A percentile compares a stretch with the other conserved stretches of the same genome.
phyloP scores from a whole-genome alignment of 2,888 invertebrate species.

The Germaria angustata region DNA sequence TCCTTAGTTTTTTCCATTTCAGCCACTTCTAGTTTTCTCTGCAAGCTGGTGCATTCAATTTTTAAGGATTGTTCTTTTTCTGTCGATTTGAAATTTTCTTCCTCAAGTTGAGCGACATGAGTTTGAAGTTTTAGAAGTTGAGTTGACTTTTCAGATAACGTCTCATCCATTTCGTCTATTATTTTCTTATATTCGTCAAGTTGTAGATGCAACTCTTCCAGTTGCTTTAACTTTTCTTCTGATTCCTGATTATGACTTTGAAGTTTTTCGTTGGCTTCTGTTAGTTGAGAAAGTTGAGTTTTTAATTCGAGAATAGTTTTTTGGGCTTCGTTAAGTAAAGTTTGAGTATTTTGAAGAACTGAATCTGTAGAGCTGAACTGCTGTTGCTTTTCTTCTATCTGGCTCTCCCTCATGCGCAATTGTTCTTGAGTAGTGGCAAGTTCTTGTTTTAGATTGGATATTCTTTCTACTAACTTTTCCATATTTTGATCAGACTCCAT shows the following conservation, averaged over 20 bases:
- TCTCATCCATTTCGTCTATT: conserved; percentile 75
- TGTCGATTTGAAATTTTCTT: conserved; percentile 59
- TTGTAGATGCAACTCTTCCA: conserved; percentile 69
- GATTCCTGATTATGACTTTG: conserved; percentile 61
- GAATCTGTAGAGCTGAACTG: conserved; percentile 23
- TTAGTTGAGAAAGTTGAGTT: conserved; percentile 70
- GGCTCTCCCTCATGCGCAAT: conserved; percentile 62
- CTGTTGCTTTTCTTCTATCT: conserved; percentile 50
- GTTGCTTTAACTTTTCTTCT: conserved; percentile 59
- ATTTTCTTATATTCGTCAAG: conserved; percentile 73
- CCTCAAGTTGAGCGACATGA: conserved; percentile 69
- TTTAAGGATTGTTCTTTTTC: conserved; percentile 68
- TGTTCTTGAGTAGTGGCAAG: conserved; percentile 69
- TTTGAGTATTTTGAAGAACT: conserved; percentile 55
- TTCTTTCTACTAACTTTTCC: conserved; percentile 71
- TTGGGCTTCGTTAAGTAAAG: conserved; percentile 55
- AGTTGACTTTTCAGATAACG: conserved; percentile 66
- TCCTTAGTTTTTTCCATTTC: conserved; percentile 73
- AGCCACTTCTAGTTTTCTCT: conserved; percentile 69
- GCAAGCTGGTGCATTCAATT: conserved; percentile 68
- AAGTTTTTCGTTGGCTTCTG: conserved; percentile 69
- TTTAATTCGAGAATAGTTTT: conserved; percentile 61
- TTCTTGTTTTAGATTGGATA: conserved; percentile 72
- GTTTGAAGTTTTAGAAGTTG: conserved; percentile 67
- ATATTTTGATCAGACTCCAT: conserved; percentile 75